These are phyloP conservation scores for Acromyrmex charruanus DNA, from an alignment of 1,140 invertebrate genomes.

Conservation along the genomic window DNA sequence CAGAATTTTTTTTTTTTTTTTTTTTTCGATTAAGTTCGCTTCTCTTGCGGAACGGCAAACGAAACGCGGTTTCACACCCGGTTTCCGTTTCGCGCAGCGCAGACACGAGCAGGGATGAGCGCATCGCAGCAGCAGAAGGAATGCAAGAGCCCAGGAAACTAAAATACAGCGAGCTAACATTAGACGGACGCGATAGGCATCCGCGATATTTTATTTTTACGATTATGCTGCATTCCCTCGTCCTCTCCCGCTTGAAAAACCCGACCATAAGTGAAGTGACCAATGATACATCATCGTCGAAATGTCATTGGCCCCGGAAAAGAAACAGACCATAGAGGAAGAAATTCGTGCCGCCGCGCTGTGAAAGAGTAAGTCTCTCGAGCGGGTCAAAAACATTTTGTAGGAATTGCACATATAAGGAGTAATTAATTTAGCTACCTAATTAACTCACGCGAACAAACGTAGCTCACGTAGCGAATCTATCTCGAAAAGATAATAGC, in stretches of 20 bases:
- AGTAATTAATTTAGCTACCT: slow-evolving; percentile 10
- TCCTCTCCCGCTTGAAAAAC: neutral
- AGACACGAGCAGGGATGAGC: neutral
- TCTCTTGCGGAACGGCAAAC: slow-evolving; percentile 60
- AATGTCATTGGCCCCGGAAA: neutral
- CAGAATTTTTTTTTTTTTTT: neutral
- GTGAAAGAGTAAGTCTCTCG: neutral
- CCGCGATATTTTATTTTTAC: slow-evolving; percentile 80
- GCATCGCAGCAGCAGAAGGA: slow-evolving; percentile 35
- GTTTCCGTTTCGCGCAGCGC: slow-evolving; percentile 64
- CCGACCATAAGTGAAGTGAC: neutral
- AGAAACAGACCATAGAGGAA: slow-evolving; percentile 8
- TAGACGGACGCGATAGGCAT: slow-evolving; percentile 73
- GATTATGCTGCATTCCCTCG: slow-evolving; percentile 62
- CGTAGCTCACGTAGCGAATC: neutral
- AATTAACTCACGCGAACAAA: slow-evolving; percentile 30
- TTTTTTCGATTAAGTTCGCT: slow-evolving; percentile 11
- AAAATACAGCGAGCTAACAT: slow-evolving; percentile 80
- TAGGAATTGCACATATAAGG: neutral
- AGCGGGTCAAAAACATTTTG: neutral
- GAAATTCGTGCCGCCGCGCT: neutral
- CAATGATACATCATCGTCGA: neutral
- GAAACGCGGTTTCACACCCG: slow-evolving; percentile 65
- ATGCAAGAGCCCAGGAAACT: slow-evolving; percentile 62
- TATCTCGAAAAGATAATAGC: neutral